A percentile compares a stretch with the other conserved stretches of the same genome.
Evolutionary conservation across 2,888 invertebrate genomes (phyloP).

Genomic region (Merodon equestris): DNA sequence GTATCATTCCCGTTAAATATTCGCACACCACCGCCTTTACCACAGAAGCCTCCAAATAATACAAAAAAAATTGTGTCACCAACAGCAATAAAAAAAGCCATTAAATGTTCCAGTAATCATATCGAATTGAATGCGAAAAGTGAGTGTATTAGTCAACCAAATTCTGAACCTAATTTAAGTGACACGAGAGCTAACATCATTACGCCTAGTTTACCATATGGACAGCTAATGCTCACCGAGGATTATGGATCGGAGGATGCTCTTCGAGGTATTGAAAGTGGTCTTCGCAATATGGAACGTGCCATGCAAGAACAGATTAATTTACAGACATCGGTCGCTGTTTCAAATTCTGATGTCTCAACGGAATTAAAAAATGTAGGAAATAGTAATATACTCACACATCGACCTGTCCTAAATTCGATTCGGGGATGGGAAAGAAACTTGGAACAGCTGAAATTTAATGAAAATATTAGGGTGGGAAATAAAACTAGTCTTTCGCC

Average conservation of each 20-base stretch:
- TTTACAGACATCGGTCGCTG: constrained; percentile 73
- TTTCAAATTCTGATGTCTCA: constrained; percentile 66
- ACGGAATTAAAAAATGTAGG: constrained; percentile 44
- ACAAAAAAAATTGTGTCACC: constrained; percentile 73
- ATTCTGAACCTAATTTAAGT: constrained; percentile 5
- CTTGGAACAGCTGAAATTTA: constrained; percentile 71
- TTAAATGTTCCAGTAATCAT: constrained; percentile 75
- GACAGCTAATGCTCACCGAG: constrained; percentile 74
- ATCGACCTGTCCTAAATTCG: constrained; percentile 45
- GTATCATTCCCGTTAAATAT: constrained; percentile 34
- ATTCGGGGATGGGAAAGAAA: constrained; percentile 74
- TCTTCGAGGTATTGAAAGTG: constrained; percentile 78
- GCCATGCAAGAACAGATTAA: constrained; percentile 79
- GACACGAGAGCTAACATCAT: constrained; percentile 59
- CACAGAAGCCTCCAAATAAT: constrained; percentile 75
- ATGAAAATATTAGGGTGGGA: constrained; percentile 17
- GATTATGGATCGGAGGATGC: constrained; percentile 79
- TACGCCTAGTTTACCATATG: constrained; percentile 16
- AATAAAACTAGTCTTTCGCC: too few species aligned
- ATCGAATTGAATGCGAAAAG: constrained; percentile 24
- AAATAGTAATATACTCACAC: constrained; percentile 69
- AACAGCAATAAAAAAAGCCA: constrained; percentile 74
- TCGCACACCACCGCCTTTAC: constrained; percentile 76
- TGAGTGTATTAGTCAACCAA: constrained; percentile 24
- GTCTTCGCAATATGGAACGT: constrained; percentile 78